Base-by-base conservation (phyloP, 2,888 invertebrate species). In the Pandemis heparana region DNA sequence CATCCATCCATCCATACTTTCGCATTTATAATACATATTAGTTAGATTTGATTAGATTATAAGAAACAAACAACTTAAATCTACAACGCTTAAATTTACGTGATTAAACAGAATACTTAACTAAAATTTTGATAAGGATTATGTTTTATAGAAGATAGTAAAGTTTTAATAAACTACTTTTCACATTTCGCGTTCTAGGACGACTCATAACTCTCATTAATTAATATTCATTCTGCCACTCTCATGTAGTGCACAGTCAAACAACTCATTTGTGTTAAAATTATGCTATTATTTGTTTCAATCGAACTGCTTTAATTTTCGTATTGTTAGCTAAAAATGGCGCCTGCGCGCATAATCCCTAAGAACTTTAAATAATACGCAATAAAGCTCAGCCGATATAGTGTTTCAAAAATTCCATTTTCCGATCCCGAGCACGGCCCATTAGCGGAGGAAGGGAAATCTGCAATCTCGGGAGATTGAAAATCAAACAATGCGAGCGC, bases 401-500 rank as follows among this genome's bases (percentile, higher is more conserved):
- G 83, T 87, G 86, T 88, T 89, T 84, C 86, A 82, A 86, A 88
- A 87, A 87, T 85, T 88, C 83, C 81, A 84, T 87, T 86, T 86
- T 81, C 80, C 78, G 80, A 80, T 86, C 82, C 80, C 78, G 80
- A 80, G 80, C 83, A 80, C 81, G 83, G 82, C 78, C 91, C 88
- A 91, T 92, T 92, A 92, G 85, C 80, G 84, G 77, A 84, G 85
- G 77, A 86, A 86, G 87, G 83, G 81, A 87, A 89, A 88, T 88
- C 87, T 88, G 82, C 87, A 84, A 89, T 91, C 89, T 88, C 88
- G 71, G 78, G 87, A 90, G 89, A 91, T 91, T 89, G 87, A 88
- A 91, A 91, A 92, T 90, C 92, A 92, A 92, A 93, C 92, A 92
- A 89, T 89, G 85, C 81, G 82, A 87, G 82, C 83, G 85, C 81